Evolutionary conservation across 2,797 vertebrate genomes (phyloP).

Genomic region (Acanthurus tractus): DNA sequence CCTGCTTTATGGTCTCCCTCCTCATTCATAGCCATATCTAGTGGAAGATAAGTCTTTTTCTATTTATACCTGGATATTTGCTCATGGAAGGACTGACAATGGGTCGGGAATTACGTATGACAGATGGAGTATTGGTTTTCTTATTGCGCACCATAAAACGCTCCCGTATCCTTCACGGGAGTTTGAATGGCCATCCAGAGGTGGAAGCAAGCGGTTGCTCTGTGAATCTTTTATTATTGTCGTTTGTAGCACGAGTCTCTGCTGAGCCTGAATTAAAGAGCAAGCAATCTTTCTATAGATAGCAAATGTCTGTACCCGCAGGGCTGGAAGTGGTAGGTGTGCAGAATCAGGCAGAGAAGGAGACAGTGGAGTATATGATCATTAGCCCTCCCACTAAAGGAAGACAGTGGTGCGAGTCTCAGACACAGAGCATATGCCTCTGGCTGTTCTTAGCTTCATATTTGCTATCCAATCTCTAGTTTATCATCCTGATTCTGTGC

Average conservation of each 20-base stretch:
- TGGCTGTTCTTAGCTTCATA: constrained; percentile 48
- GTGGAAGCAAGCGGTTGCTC: constrained; percentile 37
- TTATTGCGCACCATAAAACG: constrained; percentile 43
- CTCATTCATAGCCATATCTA: constrained; percentile 44
- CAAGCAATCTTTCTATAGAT: constrained; percentile 55
- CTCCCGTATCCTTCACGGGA: constrained; percentile 11
- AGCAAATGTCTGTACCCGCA: constrained; percentile 57
- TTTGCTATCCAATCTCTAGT: constrained; percentile 34
- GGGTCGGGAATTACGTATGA: constrained; percentile 49
- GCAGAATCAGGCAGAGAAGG: constrained; percentile 45
- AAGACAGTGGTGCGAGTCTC: constrained; percentile 50
- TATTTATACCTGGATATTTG: constrained; percentile 55
- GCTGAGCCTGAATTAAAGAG: constrained; percentile 51
- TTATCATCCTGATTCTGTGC: constrained; percentile 1
- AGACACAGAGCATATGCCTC: constrained; percentile 54
- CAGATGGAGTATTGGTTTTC: constrained; percentile 52
- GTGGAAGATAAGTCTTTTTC: constrained; percentile 36
- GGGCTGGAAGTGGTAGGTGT: constrained; percentile 58
- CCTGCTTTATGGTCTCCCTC: constrained; percentile 37
- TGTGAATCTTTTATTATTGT: constrained; percentile 54
- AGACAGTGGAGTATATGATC: constrained; percentile 60
- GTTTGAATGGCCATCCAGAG: constrained; percentile 32
- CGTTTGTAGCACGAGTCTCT: constrained; percentile 48
- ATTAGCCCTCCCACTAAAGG: constrained; percentile 56
- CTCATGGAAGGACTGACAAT: constrained; percentile 35